phyloP scores from a whole-genome alignment of 2,797 vertebrate genomes.

The Vespertilio murinus region DNA sequence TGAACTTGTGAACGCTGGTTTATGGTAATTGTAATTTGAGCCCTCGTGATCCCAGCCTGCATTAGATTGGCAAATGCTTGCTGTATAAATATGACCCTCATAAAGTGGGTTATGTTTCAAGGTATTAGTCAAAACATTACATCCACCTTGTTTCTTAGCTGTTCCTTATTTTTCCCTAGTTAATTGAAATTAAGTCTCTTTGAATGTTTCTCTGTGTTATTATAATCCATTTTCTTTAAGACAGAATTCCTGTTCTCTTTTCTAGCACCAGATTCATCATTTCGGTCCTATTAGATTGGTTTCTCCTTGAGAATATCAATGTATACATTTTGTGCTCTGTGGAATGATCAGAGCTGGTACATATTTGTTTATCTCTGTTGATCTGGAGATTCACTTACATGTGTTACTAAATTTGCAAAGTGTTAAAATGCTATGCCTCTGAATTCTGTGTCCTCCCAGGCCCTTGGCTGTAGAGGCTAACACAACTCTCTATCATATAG shows the following conservation, averaged over 20 bases:
- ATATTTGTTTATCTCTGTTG: slow-evolving; percentile 36
- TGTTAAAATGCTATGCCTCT: slow-evolving; percentile 38
- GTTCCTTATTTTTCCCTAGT: neutral
- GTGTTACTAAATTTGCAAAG: slow-evolving; percentile 56
- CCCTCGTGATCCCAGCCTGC: neutral
- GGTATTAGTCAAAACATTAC: neutral
- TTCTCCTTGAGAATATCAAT: slow-evolving; percentile 46
- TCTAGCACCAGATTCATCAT: slow-evolving; percentile 33
- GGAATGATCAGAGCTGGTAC: slow-evolving; percentile 25
- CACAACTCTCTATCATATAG: slow-evolving; percentile 45
- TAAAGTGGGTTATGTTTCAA: neutral
- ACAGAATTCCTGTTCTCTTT: slow-evolving; percentile 20
- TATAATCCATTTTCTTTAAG: slow-evolving; percentile 33
- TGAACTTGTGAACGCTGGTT: neutral
- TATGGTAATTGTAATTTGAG: slow-evolving; percentile 3
- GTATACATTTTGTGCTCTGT: slow-evolving; percentile 49
- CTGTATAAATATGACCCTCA: neutral
- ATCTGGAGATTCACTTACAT: slow-evolving; percentile 49
- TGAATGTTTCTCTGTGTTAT: slow-evolving; percentile 10
- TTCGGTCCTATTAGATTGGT: slow-evolving; percentile 47
- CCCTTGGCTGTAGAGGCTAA: slow-evolving; percentile 18
- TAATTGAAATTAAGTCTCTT: slow-evolving; percentile 4
- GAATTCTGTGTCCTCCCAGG: slow-evolving; percentile 25
- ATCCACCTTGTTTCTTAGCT: neutral
- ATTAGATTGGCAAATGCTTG: neutral